Percentiles rank a stretch among this genome's conserved stretches.
phyloP scores from a whole-genome alignment of 2,113 vertebrate species.

The Ameiurus melas region DNA sequence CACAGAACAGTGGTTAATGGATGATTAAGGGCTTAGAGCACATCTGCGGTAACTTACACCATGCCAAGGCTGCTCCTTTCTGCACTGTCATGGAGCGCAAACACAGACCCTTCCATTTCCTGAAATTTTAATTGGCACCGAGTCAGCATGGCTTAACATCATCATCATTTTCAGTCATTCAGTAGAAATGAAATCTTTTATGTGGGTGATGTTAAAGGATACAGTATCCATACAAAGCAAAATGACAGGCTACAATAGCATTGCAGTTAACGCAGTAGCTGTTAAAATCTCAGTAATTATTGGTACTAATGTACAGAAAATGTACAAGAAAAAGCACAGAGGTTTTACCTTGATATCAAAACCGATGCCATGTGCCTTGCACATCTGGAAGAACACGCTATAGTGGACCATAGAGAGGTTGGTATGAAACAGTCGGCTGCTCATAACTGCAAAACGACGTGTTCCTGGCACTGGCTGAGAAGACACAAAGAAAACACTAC shows the following conservation, averaged over 20 bases:
- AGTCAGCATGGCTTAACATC: not conserved
- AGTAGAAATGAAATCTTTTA: not conserved
- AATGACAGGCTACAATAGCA: not conserved
- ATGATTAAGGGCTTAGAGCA: not conserved
- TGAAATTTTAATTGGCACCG: conserved; percentile 49
- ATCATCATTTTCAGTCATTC: not conserved
- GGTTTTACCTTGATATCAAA: conserved; percentile 81
- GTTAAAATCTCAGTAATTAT: not conserved
- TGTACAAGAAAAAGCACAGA: not conserved
- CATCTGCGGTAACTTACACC: conserved; percentile 63
- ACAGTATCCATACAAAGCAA: not conserved
- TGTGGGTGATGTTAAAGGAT: not conserved
- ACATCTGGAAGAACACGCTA: conserved; percentile 77
- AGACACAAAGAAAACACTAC: not conserved
- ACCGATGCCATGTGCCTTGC: conserved; percentile 78
- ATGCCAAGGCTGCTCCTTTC: conserved; percentile 65
- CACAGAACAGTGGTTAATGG: conserved; percentile 13
- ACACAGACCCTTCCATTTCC: conserved; percentile 66
- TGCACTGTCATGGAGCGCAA: conserved; percentile 64
- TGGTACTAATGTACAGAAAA: not conserved
- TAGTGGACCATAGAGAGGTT: conserved; percentile 78
- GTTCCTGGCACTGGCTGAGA: conserved; percentile 26
- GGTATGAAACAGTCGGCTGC: conserved; percentile 76
- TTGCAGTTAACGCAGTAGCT: not conserved
- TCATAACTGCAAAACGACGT: conserved; percentile 71